Evolutionary conservation across 2,888 invertebrate species (phyloP).

Genomic region (Eugnorisma glareosa): DNA sequence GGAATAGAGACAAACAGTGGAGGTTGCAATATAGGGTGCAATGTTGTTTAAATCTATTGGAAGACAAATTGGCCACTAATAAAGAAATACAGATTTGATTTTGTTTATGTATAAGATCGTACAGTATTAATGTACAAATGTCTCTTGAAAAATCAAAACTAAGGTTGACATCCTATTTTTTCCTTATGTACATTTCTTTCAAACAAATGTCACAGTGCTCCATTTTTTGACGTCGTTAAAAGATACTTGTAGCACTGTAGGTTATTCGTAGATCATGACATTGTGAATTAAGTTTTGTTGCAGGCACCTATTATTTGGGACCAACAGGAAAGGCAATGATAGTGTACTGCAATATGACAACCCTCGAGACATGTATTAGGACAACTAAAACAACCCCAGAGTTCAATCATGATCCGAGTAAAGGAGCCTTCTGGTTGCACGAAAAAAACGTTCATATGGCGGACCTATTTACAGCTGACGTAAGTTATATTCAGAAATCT

Average conservation of each 20-base stretch:
- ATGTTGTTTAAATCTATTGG: background rate
- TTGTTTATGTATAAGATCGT: background rate
- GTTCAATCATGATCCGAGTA: background rate
- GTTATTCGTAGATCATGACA: background rate
- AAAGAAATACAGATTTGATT: background rate
- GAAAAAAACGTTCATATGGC: constrained; percentile 15
- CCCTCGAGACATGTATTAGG: constrained; percentile 22
- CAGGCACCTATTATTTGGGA: constrained; percentile 29
- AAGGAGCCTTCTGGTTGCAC: constrained; percentile 32
- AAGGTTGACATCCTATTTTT: background rate
- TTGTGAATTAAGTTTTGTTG: constrained; percentile 8
- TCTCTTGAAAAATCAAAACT: background rate
- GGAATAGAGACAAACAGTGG: background rate
- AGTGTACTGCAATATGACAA: constrained; percentile 46
- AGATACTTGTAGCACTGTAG: background rate
- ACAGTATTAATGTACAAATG: background rate
- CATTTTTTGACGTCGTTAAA: background rate
- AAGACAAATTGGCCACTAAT: background rate
- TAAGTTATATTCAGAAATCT: constrained; percentile 9
- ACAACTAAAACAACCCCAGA: background rate
- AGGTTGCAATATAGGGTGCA: background rate
- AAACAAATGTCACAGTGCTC: background rate
- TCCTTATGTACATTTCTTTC: background rate
- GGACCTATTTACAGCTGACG: background rate
- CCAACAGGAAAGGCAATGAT: background rate